Base-by-base conservation (phyloP, 2,797 vertebrate genomes). In the Coluber constrictor region DNA sequence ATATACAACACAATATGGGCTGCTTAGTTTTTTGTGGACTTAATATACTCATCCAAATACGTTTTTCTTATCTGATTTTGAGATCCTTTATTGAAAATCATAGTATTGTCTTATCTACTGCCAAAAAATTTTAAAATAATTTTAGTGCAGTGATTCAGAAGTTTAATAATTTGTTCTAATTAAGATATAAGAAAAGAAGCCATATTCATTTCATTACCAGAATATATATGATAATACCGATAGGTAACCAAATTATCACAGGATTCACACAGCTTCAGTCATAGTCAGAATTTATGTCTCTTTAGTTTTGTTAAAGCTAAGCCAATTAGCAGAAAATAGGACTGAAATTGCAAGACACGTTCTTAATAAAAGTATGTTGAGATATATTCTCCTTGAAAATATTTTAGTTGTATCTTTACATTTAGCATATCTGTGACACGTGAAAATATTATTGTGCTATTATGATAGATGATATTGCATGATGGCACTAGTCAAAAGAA, bases 291-390 rank as follows among this genome's bases (percentile, higher is more conserved):
- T 37, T 74, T 54, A 54, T 90, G 74, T 8, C 2, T 56, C 12
- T 57, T 51, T 27, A 47, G 0, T 27, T 79, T 91, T 56, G 83
- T 94, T 47, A 88, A 88, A 91, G 55, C 79, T 91, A 57, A 66
- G 27, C 10, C 91, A 93, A 88, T 92, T 90, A 94, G 27, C 23
- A 96, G 43, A 92, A 32, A 25, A 92, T 3, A 92, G 55, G 74
- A 94, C 74, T 95, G 37, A 92, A 91, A 74, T 87, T 91, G 47
- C 70, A 92, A 95, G 92, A 90, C 29, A 87, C 1, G 79, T 92
- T 95, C 94, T 95, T 92, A 95, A 95, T 70, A 95, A 94, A 91
- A 6, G 66, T 91, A 91, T 57, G n/a, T 74, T 92, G 89, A 94
- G 57, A 25, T n/a, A 27, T 55, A 61, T 92, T 93, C 25, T 88